These are phyloP conservation scores for Eurystomus glaucurus DNA, from an alignment of 2,797 vertebrate genomes.

Conservation along the genomic window DNA sequence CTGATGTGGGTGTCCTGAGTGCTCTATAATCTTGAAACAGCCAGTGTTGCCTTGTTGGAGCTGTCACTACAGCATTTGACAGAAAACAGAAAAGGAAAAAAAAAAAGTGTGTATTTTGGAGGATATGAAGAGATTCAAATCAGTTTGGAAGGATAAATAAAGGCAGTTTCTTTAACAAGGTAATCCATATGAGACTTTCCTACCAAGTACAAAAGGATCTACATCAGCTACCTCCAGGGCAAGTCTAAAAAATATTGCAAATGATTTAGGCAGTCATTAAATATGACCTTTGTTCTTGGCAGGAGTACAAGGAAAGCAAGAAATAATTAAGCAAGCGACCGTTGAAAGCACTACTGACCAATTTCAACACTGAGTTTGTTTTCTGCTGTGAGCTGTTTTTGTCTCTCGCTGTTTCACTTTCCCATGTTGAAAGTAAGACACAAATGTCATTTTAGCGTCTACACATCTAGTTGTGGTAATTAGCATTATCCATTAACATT, in stretches of 20 bases:
- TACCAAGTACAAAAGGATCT: conserved; percentile 18
- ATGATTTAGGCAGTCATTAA: conserved; percentile 58
- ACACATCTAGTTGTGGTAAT: conserved; percentile 55
- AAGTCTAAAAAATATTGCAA: conserved; percentile 36
- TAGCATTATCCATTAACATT: conserved; percentile 34
- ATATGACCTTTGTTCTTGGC: conserved; percentile 64
- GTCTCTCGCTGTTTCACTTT: conserved; percentile 30
- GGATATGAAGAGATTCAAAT: not conserved
- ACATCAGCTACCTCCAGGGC: not conserved
- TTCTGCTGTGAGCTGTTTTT: conserved; percentile 50
- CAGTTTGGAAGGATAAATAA: conserved; percentile 28
- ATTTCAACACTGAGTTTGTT: conserved; percentile 54
- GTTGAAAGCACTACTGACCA: conserved; percentile 38
- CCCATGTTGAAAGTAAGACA: conserved; percentile 27
- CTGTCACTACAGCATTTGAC: not conserved
- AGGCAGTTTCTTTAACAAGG: not conserved
- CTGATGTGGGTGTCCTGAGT: not conserved
- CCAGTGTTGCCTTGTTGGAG: not conserved
- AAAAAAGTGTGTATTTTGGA: not conserved
- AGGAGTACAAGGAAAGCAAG: conserved; percentile 58
- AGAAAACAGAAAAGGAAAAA: not conserved
- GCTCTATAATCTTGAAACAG: conserved; percentile 38
- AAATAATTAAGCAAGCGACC: conserved; percentile 62
- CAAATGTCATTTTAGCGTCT: conserved; percentile 14
- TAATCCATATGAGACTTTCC: not conserved